A percentile compares a stretch with the other conserved stretches of the same genome.
phyloP scores from a whole-genome alignment of 1,140 invertebrate species.

The Notospermus geniculatus region DNA sequence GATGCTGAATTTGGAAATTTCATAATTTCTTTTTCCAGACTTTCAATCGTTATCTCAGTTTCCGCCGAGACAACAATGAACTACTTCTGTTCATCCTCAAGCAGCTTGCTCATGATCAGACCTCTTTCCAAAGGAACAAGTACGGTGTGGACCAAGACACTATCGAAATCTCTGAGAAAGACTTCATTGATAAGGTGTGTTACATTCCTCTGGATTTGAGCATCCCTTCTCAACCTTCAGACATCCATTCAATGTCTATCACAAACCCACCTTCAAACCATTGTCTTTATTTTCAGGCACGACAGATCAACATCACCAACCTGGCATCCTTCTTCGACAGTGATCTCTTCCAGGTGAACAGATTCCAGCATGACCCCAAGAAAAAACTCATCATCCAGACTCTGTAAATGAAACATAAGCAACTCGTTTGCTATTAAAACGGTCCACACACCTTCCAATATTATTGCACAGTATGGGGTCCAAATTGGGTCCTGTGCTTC shows the following conservation, averaged over 20 bases:
- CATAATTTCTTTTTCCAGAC: slow-evolving; percentile 63
- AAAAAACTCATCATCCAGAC: slow-evolving; percentile 83
- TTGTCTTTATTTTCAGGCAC: slow-evolving; percentile 74
- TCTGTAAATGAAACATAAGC: slow-evolving; percentile 54
- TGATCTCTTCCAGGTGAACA: slow-evolving; percentile 85
- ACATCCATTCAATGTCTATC: not conserved
- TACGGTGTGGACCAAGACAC: slow-evolving; percentile 64
- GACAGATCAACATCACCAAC: slow-evolving; percentile 88
- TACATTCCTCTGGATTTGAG: too few relatives aligned
- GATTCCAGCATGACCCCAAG: slow-evolving; percentile 81
- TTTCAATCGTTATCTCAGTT: slow-evolving; percentile 90
- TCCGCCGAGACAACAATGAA: slow-evolving; percentile 94
- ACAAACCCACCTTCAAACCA: too few relatives aligned
- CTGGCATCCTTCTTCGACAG: slow-evolving; percentile 90
- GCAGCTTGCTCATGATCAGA: slow-evolving; percentile 87
- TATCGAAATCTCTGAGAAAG: slow-evolving; percentile 88
- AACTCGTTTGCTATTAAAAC: too few relatives aligned
- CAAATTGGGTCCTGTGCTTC: too few relatives aligned
- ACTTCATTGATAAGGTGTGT: slow-evolving; percentile 79
- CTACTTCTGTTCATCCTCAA: slow-evolving; percentile 92
- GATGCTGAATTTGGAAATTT: too few relatives aligned
- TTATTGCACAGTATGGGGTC: too few relatives aligned
- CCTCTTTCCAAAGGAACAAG: slow-evolving; percentile 81
- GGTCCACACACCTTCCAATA: too few relatives aligned
- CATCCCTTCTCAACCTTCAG: too few relatives aligned